Evolutionary conservation across 2,888 invertebrate genomes (phyloP), one percentile per base, ranked within the genome.

Genomic region (Drosophila neutralis): DNA sequence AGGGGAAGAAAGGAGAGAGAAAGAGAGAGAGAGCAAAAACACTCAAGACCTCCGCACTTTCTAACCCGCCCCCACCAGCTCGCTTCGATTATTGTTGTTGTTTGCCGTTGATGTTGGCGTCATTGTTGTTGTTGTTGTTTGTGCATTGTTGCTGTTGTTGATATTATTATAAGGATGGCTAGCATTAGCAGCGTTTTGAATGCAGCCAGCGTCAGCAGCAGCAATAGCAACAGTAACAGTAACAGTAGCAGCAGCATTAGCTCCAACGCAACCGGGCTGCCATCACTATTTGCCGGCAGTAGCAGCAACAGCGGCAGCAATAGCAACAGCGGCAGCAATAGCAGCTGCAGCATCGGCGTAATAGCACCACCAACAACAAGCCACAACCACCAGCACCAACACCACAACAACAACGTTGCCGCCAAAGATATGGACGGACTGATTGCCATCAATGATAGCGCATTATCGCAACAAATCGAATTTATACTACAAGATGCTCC

Each of bases 391-490:
- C 27, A 51, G 18, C 36, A 54, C 54, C 54, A 56, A 27, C 36
- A 24, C 35, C 61, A 68, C 31, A 59, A 54, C 75, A 66, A 76
- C 74, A 79, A 73, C 77, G 69, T 71, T 61, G 78, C 78, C 78
- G 69, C 78, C 68, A 89, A 90, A 79, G 93, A 92, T 73, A 84
- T 92, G 80, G 92, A 93, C 73, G 91, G 90, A 70, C 82, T 93
- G 69, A 92, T 92, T 80, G 90, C 93, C 80, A 92, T 93, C 82
- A 92, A 92, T 76, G 93, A 92, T 87, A 92, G 87, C 82, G 91
- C 93, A 78, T 83, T 92, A 82, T 92, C 92, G 78, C 92, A 93
- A 91, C 92, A 92, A 91, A 93, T 92, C 92, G 92, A 93, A 92
- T 92, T 92, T 91, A 93, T 92, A 75, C 86, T 92, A 73, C 93